phyloP scores from a whole-genome alignment of 2,797 vertebrate genomes.

The Dermochelys coriacea region DNA sequence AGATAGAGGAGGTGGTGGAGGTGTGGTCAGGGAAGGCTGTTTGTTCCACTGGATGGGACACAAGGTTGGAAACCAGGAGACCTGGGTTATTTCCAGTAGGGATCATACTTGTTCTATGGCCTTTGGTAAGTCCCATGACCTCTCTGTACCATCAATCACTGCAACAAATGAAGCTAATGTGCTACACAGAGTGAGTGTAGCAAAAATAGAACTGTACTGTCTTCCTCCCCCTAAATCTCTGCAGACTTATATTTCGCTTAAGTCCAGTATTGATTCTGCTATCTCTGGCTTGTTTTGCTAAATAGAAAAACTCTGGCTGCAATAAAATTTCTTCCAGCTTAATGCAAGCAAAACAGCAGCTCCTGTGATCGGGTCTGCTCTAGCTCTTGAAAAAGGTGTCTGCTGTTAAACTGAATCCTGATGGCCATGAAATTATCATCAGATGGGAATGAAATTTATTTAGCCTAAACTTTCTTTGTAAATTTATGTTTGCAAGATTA shows the following conservation, averaged over 20 bases:
- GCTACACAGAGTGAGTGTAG: not conserved
- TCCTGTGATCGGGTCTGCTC: slow-evolving; percentile 8
- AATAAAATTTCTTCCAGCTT: slow-evolving; percentile 52
- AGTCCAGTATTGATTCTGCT: slow-evolving; percentile 60
- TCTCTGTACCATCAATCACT: not conserved
- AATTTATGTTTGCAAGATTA: not conserved
- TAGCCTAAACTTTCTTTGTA: slow-evolving; percentile 64
- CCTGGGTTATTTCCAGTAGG: not conserved
- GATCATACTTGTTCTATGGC: not conserved
- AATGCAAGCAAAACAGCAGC: slow-evolving; percentile 49
- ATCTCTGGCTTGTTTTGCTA: slow-evolving; percentile 65
- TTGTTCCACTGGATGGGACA: not conserved
- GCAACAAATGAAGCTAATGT: not conserved
- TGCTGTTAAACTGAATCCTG: not conserved
- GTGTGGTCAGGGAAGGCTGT: not conserved
- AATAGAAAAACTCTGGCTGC: slow-evolving; percentile 51
- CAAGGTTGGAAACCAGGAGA: not conserved
- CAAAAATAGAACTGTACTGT: not conserved
- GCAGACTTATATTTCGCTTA: slow-evolving; percentile 63
- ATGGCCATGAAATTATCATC: not conserved
- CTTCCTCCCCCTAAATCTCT: not conserved
- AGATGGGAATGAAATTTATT: slow-evolving; percentile 41
- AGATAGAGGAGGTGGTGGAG: not conserved
- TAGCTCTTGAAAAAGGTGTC: slow-evolving; percentile 4
- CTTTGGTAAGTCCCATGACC: not conserved